Conservation (phyloP, 2,888 invertebrate species). For the Hirtodrosophila trivittata region DNA sequence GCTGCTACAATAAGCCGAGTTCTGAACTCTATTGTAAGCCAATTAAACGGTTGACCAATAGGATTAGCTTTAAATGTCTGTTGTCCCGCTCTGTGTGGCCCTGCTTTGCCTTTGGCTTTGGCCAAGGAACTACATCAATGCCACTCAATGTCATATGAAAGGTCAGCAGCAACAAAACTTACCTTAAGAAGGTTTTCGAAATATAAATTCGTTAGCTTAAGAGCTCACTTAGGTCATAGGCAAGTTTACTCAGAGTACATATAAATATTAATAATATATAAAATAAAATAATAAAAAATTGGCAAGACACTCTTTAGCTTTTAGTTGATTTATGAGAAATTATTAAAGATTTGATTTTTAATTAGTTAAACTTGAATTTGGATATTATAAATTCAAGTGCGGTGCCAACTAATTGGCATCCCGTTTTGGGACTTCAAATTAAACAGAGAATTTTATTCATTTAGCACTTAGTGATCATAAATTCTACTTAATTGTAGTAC, state of each 20-base stretch:
- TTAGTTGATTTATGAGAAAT: background rate
- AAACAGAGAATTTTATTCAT: background rate
- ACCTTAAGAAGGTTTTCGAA: no score
- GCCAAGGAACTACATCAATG: background rate
- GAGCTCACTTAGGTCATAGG: no score
- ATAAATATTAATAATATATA: no score
- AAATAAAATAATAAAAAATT: background rate
- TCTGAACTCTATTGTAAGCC: slow-evolving; percentile 50
- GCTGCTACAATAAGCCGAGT: background rate
- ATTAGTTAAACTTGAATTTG: slow-evolving; percentile 7
- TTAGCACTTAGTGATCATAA: background rate
- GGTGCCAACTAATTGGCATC: background rate
- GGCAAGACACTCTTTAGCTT: slow-evolving; percentile 1
- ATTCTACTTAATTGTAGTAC: no score
- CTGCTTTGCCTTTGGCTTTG: background rate
- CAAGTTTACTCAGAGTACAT: no score
- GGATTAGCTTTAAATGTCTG: slow-evolving; percentile 26
- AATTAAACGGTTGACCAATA: slow-evolving; percentile 73
- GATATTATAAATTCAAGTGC: slow-evolving; percentile 1
- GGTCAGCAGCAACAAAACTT: no score
- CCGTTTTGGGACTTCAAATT: background rate
- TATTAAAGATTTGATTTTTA: slow-evolving; percentile 7
- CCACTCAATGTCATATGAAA: no score
- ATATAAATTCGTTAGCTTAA: no score
- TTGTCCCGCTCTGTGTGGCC: slow-evolving; percentile 12